Evolutionary conservation across 2,888 invertebrate species (phyloP), one percentile per base, ranked within the genome.

Genomic region (Deilephila elpenor): DNA sequence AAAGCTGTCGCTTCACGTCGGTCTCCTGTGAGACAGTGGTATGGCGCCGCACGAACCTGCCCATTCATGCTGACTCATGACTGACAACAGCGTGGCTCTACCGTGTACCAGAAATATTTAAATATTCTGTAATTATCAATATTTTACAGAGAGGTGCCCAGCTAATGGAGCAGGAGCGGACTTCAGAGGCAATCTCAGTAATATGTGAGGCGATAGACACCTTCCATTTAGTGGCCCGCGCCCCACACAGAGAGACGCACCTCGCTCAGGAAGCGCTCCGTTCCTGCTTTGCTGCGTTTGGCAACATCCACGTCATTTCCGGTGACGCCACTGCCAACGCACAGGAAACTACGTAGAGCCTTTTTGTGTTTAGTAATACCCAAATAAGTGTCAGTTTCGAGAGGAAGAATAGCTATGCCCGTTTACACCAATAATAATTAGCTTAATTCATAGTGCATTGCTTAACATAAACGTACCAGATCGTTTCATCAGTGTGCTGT

Each of bases 231-330:
- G 90, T 96, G 34, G 97, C 96, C 0, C 89, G 91, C 0, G 93
- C 96, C 0, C 97, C 97, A 0, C 96, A 97, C 78, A 95, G 95
- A 62, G 96, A 96, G 74, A 96, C 97, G 0, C 95, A 97, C 70
- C 88, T 96, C 44, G 97, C 96, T 0, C 97, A 97, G 87, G 97
- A 97, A 82, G 95, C 96, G 0, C 88, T 97, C 56, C 92, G 96
- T 3, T 94, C 96, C 0, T 97, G 97, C 83, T 95, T 95, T 80
- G 96, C 96, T 0, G 91, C 95, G 61, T 81, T 82, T 14, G 96
- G 96, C 17, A 96, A 96, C 80, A 80, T 89, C 0, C 90, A 93
- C 75, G 44, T 79, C 0, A 80, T 89, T 74, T 74, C 75, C 19
- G 74, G 64, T 14, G 74, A 77, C 0, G 67, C 61, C 34, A 11